phyloP scores from a whole-genome alignment of 2,888 invertebrate genomes.

The Eristalis pertinax region DNA sequence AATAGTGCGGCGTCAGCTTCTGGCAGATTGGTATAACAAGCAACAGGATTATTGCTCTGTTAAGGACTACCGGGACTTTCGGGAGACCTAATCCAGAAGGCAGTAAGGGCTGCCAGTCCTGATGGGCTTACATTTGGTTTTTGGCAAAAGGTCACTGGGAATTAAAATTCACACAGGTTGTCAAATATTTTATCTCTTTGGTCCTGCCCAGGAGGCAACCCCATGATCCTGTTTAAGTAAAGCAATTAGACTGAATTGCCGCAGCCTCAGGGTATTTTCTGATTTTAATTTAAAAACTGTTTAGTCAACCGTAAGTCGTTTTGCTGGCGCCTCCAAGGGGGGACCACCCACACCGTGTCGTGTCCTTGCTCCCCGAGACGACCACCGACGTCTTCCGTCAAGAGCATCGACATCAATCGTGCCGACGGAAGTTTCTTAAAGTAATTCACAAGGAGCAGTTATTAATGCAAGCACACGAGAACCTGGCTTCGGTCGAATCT shows the following conservation, averaged over 20 bases:
- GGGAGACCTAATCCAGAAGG: conserved; percentile 41
- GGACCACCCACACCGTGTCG: not conserved
- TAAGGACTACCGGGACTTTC: conserved; percentile 24
- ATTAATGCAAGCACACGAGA: conserved; percentile 25
- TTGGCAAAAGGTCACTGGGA: conserved; percentile 49
- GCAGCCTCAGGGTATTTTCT: conserved; percentile 50
- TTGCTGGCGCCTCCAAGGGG: not conserved
- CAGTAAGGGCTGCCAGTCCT: not conserved
- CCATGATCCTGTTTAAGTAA: conserved; percentile 57
- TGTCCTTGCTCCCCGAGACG: not conserved
- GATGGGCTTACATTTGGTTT: not conserved
- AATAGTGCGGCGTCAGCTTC: conserved; percentile 5
- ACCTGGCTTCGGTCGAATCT: conserved; percentile 4
- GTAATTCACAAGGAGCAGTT: conserved; percentile 36
- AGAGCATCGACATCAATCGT: not conserved
- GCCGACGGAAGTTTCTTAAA: conserved; percentile 4
- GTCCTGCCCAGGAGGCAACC: not conserved
- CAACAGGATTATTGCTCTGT: conserved; percentile 62
- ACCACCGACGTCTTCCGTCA: not conserved
- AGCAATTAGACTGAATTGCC: conserved; percentile 61
- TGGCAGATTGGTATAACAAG: conserved; percentile 14
- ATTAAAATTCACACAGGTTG: conserved; percentile 51
- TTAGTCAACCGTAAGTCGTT: conserved; percentile 63
- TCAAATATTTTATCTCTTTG: not conserved
- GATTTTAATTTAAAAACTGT: conserved; percentile 64